Evolutionary conservation across 2,113 vertebrate species (phyloP).

Genomic region (Anarhynchus alexandrinus): DNA sequence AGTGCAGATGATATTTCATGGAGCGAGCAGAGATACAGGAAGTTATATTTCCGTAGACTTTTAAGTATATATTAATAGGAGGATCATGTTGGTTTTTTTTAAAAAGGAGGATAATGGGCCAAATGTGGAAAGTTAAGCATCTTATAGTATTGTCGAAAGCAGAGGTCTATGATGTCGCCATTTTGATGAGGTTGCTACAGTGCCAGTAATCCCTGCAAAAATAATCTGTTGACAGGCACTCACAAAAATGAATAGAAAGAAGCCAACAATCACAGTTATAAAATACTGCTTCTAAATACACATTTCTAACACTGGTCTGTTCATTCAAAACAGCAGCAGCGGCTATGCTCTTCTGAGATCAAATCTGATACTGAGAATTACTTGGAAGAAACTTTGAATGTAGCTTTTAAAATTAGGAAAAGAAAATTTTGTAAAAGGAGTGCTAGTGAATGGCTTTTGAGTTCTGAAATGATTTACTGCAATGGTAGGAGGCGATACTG

Average conservation of each 20-base stretch:
- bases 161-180: background rate
- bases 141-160: background rate
- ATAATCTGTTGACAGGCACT: conserved; percentile 4
- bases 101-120: background rate
- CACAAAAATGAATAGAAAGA: background rate
- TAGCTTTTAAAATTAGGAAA: background rate
- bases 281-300: background rate
- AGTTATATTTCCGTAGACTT: background rate
- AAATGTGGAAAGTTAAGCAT: background rate
- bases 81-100: background rate
- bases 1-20: background rate
- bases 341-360: background rate
- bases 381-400: background rate
- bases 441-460: background rate
- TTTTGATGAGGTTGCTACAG: background rate
- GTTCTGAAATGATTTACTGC: background rate
- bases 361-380: background rate
- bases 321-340: background rate
- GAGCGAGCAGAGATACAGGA: background rate
- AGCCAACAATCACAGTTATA: background rate
- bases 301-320: background rate
- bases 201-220: conserved; percentile 18
- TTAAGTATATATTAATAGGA: background rate
- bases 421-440: background rate
- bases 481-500: background rate